Evolutionary conservation across 2,888 invertebrate species (phyloP), one percentile per base, ranked within the genome.

Genomic region (Papilio gigon): DNA sequence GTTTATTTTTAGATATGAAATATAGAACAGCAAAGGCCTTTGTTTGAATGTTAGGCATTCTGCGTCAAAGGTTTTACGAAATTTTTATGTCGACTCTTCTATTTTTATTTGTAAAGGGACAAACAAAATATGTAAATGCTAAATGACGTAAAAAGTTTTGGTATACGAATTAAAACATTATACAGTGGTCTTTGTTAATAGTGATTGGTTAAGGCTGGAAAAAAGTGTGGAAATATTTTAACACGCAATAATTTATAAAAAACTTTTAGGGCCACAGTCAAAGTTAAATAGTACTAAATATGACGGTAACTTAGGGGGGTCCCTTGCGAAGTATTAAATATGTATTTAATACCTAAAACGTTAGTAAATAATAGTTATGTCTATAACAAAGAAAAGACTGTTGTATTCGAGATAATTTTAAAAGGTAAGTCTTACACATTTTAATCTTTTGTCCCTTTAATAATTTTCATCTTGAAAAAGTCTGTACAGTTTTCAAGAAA

Each of bases 391-490:
- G 8, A 20, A 50, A 11, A 5, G 5, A 14, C 30, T 14, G n/a
- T 25, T 35, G 35, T 37, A 14, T 33, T 37, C 25, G 25, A 27
- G 12, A 25, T 60, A 9, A 60, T 40, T 40, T 60, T 35, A 27
- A 25, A 37, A 60, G 37, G 8, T 40, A 25, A 25, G 14, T 60
- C 25, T 60, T 60, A 40, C 9, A 60, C n/a, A 60, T 37, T 37
- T 60, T 35, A 63, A 42, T 22, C 63, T 27, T 47, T 35, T 35
- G 44, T 30, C 22, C 3, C 33, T 63, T 63, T 35, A 47, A 47
- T 35, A 35, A 63, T 50, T 62, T 30, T 44, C 62, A 62, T 27
- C 25, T 50, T 50, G 22, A 63, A 33, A 62, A 47, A n/a, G 35
- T 63, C 63, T 50, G 14, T 35, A 50, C 25, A 50, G 50, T 47